Evolutionary conservation across 1,140 invertebrate species (phyloP), one percentile per base, ranked within the genome.

Genomic region (Euura saliciscinereae): DNA sequence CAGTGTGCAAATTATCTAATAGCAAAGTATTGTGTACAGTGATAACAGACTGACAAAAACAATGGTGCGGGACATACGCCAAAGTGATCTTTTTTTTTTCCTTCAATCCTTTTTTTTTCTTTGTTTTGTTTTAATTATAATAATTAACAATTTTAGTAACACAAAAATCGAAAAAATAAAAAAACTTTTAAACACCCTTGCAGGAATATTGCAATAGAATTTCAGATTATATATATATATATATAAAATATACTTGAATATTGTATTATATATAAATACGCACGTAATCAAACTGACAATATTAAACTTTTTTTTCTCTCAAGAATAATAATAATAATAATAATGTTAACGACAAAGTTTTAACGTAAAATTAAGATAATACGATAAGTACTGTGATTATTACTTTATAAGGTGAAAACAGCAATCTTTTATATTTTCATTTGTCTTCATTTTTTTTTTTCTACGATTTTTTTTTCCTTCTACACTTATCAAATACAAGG

Each of bases 11-110:
- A 11, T 59, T 6, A 59, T 68, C 73, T 71, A 28, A 43, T 46
- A 72, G 67, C 68, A 68, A 77, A 65, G 69, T 74, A 76, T 77
- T 79, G 78, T 80, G 78, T 80, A 77, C 74, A 80, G 77, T 78
- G 74, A 78, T 59, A 78, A 71, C 70, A 77, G 74, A 79, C 73
- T 77, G 78, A 77, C 66, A 68, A 71, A 45, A 28, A 69, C 59
- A 70, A 78, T 71, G 73, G 73, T 75, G 72, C 72, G 75, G 66
- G 72, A 70, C 65, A 71, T 71, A 75, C 75, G 74, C 77, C 77
- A 78, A 78, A 78, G 77, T 74, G 75, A 76, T 78, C 45, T 68
- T 76, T 75, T 70, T 71, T 78, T 74, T 74, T 74, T 76, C 75
- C 76, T 1, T 13, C 28, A 28, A 28, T 28, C 28, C 28, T 28